phyloP scores from a whole-genome alignment of 1,140 invertebrate species.

The Phocides pigmalion region DNA sequence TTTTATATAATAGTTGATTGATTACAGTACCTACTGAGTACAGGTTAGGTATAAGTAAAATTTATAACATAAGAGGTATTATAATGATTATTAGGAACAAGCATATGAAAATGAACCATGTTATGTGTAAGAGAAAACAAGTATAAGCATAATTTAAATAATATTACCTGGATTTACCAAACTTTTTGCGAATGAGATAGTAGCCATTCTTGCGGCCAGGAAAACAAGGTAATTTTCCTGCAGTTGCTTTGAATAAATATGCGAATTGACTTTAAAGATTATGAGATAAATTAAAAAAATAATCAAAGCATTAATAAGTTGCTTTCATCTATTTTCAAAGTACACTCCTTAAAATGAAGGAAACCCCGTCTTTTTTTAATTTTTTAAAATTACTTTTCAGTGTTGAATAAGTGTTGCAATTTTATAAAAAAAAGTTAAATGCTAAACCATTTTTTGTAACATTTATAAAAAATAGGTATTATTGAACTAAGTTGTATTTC shows the following conservation, averaged over 20 bases:
- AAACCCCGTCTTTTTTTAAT: too few relatives aligned
- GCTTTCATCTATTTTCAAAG: too few relatives aligned
- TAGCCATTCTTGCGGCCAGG: constrained; percentile 58
- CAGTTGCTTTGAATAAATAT: neutral
- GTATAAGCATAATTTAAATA: neutral
- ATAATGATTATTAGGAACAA: neutral
- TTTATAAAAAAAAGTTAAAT: too few relatives aligned
- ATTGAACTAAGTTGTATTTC: too few relatives aligned
- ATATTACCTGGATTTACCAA: constrained; percentile 77
- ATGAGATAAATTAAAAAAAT: neutral
- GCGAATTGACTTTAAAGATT: neutral
- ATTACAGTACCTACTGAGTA: constrained; percentile 33
- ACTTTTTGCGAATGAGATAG: constrained; percentile 77
- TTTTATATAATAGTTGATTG: constrained; percentile 51
- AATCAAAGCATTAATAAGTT: neutral
- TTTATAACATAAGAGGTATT: neutral
- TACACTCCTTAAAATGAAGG: too few relatives aligned
- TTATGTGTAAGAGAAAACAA: neutral
- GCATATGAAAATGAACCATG: neutral
- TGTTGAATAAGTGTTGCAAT: too few relatives aligned
- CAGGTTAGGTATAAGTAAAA: constrained; percentile 1
- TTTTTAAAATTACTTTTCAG: too few relatives aligned
- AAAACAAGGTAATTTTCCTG: neutral
- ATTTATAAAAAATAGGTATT: too few relatives aligned
- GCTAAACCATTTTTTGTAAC: too few relatives aligned